Evolutionary conservation across 2,113 vertebrate genomes (phyloP), one percentile per base, ranked within the genome.

Genomic region (Toxotes jaculatrix): DNA sequence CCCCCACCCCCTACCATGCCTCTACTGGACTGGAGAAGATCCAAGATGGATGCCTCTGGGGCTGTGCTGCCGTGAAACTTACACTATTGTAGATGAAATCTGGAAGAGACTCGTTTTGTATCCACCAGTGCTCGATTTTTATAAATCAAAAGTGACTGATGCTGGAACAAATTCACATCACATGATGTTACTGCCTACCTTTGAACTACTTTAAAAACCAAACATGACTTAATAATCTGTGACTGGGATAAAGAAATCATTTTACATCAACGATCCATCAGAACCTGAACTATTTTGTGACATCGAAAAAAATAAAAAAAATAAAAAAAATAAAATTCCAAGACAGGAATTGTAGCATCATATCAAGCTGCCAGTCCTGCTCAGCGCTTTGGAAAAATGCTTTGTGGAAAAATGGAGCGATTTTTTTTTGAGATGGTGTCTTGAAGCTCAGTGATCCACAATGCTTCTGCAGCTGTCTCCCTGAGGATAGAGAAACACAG

Each of bases 391-490:
- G 21, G 65, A 76, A 84, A 88, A 87, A 84, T 6, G 38, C 79
- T 83, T 31, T 60, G 53, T 59, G 63, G 74, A 72, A 77, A 75
- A 91, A 77, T 56, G 51, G 65, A 88, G 69, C 79, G 74, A 76
- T 87, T 88, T 89, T 27, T 27, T 27, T 92, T 91, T 86, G 86
- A 89, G 79, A 69, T 3, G 1, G 51, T 70, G 76, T 82, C 78
- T 87, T 86, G 83, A 93, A 93, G 92, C 88, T 80, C 92, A 88
- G 87, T 92, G 91, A 93, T 93, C 93, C 93, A 92, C 87, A 75
- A 87, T 81, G 89, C 74, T 83, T 87, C 64, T 84, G 89, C 83
- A 87, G 87, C 69, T 74, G 65, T 74, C 86, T 92, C 90, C 88
- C 92, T 1, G 57, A 87, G 91, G 92, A 92, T 17, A 69, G 65